Percentiles rank a stretch among this genome's conserved stretches.
These are phyloP conservation scores for Eristalinus aeneus DNA, from an alignment of 2,888 invertebrate genomes.

Conservation along the genomic window DNA sequence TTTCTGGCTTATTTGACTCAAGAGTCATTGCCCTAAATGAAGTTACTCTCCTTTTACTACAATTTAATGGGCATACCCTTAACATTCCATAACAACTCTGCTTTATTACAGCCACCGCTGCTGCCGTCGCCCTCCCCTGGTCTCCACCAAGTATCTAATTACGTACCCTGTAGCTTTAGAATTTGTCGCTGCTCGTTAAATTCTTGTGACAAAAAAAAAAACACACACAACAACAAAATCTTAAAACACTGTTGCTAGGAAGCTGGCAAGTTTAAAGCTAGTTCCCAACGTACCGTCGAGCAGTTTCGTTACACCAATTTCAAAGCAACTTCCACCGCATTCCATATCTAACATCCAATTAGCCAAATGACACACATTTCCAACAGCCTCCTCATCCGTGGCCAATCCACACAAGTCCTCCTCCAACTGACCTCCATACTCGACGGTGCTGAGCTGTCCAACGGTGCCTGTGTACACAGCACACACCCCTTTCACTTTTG, in stretches of 20 bases:
- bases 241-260: background rate
- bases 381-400: conserved; percentile 31
- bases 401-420: conserved; percentile 51
- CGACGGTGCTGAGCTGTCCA: background rate
- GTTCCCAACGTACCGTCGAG: background rate
- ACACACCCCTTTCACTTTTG: conserved; percentile 59
- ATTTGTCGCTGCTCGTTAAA: background rate
- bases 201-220: background rate
- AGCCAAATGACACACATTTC: conserved; percentile 68
- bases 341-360: conserved; percentile 64
- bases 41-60: background rate
- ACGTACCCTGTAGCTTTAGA: background rate
- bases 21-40: background rate
- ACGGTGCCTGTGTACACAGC: background rate
- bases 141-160: background rate
- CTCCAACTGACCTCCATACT: conserved; percentile 61
- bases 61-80: background rate
- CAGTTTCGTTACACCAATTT: conserved; percentile 15
- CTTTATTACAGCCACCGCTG: background rate
- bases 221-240: background rate
- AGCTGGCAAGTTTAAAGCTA: conserved; percentile 20
- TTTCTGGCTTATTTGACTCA: background rate
- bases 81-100: background rate
- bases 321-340: conserved; percentile 41
- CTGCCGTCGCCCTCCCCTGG: background rate